These are phyloP conservation scores for Gymnosoma rotundatum DNA, from an alignment of 2,888 invertebrate species.

Conservation along the genomic window DNA sequence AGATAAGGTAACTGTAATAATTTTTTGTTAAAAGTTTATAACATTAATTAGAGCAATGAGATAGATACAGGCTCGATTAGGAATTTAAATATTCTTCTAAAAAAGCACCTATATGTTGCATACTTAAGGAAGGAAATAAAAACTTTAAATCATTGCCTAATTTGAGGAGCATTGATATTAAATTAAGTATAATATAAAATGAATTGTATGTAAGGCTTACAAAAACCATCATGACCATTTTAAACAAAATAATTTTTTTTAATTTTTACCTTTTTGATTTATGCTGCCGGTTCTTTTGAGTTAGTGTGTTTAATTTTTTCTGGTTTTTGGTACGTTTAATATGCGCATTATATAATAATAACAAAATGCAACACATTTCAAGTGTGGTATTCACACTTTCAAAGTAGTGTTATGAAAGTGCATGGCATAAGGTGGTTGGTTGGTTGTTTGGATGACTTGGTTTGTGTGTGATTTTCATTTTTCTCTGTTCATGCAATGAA, in stretches of 20 bases:
- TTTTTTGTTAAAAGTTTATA: too few relatives aligned
- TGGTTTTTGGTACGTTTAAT: conserved; percentile 38
- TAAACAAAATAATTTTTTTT: neutral
- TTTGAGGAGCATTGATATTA: neutral
- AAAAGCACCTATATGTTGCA: neutral
- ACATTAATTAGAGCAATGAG: too few relatives aligned
- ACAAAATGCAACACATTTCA: conserved; percentile 73
- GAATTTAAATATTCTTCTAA: too few relatives aligned
- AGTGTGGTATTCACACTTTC: conserved; percentile 72
- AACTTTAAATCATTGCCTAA: neutral
- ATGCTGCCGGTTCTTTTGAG: conserved; percentile 29
- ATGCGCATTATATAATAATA: conserved; percentile 63
- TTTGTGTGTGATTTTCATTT: conserved; percentile 38
- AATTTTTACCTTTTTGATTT: conserved; percentile 23
- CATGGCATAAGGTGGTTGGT: conserved; percentile 36
- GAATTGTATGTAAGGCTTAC: conserved; percentile 25
- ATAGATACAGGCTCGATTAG: too few relatives aligned
- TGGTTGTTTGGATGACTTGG: conserved; percentile 32
- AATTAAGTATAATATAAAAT: too few relatives aligned
- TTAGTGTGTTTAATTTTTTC: neutral
- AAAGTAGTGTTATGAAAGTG: conserved; percentile 63
- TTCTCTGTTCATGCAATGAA: conserved; percentile 15
- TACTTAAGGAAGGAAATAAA: neutral
- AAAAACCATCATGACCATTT: conserved; percentile 3
- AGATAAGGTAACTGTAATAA: too few relatives aligned